Evolutionary conservation across 2,888 invertebrate species (phyloP).

Genomic region (Netelia fuscicornis): DNA sequence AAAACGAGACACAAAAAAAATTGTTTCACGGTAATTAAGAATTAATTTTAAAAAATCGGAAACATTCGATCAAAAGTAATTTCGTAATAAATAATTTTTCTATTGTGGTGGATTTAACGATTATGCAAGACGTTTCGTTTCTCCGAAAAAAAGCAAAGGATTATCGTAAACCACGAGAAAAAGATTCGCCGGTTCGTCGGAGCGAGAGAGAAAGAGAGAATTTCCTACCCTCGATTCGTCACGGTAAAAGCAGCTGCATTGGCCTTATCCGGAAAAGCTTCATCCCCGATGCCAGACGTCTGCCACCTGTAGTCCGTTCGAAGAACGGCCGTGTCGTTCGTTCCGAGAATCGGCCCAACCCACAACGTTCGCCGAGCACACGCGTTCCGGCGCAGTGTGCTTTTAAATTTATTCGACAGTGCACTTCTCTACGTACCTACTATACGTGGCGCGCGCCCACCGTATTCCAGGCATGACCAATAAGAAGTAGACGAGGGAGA

Average conservation of each 20-base stretch:
- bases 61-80: no score
- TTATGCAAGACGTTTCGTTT: no score
- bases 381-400: neutral
- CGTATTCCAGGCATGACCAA: constrained; percentile 1
- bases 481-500: constrained; percentile 15
- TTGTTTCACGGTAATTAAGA: no score
- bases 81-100: no score
- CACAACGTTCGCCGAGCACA: neutral
- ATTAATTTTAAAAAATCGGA: no score
- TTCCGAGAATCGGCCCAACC: neutral
- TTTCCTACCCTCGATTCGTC: neutral
- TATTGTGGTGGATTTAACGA: no score
- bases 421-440: neutral
- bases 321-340: constrained; percentile 12
- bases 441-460: neutral
- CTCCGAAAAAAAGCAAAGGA: no score
- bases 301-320: constrained; percentile 49
- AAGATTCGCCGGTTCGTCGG: neutral
- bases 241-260: constrained; percentile 9
- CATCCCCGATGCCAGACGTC: neutral
- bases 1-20: no score
- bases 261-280: constrained; percentile 5
- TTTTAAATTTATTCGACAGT: constrained; percentile 29
- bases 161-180: no score
- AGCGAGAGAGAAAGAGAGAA: constrained; percentile 14